Evolutionary conservation across 2,888 invertebrate genomes (phyloP), one percentile per base, ranked within the genome.

Genomic region (Epinotia ramella): DNA sequence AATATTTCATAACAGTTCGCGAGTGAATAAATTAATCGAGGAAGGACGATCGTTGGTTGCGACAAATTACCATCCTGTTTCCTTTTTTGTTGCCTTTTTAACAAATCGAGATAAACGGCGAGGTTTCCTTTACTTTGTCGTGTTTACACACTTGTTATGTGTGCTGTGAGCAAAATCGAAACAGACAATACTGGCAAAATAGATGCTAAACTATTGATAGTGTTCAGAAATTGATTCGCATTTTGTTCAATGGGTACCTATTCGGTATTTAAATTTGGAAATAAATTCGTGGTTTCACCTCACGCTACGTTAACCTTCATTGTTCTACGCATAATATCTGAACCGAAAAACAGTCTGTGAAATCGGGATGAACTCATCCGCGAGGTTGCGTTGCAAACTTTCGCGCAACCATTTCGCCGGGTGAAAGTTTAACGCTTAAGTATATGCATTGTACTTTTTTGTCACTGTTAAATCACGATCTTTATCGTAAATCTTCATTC

Each of bases 401-500:
- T 93, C 92, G 84, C 89, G 79, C 77, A 79, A 80, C 80, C 89
- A 92, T 91, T 92, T 91, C 91, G 84, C 87, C 84, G 77, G 86
- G 93, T 90, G 94, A 94, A 94, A 93, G 94, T 93, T 84, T 67
- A 85, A 79, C 79, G 67, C 77, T 78, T 79, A 87, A 80, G 83
- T 82, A 83, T 85, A 83, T 84, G 87, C 87, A 91, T 91, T 92
- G 91, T 93, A 87, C 86, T 88, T 91, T 78, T 79, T 91, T 92
- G 93, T 93, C 91, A 90, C 87, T 88, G 82, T 82, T 84, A 88
- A 90, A 91, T 91, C 89, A 87, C 84, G 86, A 84, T 88, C 85
- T 90, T 89, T 90, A 91, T 91, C 89, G 83, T 86, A 87, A 86
- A 88, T 90, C 88, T 88, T 87, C 86, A 88, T 89, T 87, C 89